These are phyloP conservation scores for Alosa alosa DNA, from an alignment of 2,113 vertebrate genomes.

Conservation along the genomic window DNA sequence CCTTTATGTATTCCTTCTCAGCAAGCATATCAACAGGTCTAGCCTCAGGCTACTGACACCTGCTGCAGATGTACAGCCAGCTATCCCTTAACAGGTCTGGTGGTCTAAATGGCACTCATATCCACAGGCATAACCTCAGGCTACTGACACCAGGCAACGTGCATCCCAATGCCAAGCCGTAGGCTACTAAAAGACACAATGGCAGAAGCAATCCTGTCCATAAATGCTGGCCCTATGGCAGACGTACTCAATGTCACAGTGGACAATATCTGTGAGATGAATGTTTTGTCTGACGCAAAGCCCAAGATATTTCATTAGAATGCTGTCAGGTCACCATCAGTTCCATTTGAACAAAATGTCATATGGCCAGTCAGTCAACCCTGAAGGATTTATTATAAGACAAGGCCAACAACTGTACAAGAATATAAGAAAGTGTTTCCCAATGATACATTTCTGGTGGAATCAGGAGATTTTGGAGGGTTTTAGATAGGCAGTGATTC, in stretches of 20 bases:
- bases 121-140: background rate
- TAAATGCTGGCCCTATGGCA: background rate
- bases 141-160: background rate
- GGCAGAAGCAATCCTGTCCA: background rate
- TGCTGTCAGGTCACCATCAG: background rate
- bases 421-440: background rate
- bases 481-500: background rate
- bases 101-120: background rate
- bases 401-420: background rate
- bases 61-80: background rate
- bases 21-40: background rate
- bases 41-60: background rate
- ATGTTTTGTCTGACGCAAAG: background rate
- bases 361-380: background rate
- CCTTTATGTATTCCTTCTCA: background rate
- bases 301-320: background rate
- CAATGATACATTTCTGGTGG: too few species aligned
- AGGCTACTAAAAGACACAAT: background rate
- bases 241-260: background rate
- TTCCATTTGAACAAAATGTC: background rate
- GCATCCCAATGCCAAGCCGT: background rate
- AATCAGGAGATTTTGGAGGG: too few species aligned
- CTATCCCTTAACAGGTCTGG: background rate
- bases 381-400: background rate
- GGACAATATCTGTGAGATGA: background rate